Base-by-base conservation (phyloP, 2,888 invertebrate genomes). In the Ecdyonurus torrentis region DNA sequence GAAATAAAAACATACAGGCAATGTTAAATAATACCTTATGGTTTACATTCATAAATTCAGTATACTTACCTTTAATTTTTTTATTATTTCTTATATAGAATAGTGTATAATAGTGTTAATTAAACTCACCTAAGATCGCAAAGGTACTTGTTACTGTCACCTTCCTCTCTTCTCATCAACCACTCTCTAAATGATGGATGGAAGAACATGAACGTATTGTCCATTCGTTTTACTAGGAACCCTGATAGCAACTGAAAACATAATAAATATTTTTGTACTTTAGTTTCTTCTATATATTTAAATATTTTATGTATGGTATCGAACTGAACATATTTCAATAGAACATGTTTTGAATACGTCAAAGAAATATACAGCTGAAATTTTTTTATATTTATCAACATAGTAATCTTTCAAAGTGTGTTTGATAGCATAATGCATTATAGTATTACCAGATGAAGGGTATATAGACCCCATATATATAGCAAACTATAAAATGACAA, bases 101-200 rank as follows among this genome's bases (percentile, higher is more conserved):
- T n/a, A n/a, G n/a, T n/a, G n/a, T n/a, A n/a, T n/a, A n/a, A n/a
- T n/a, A n/a, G n/a, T n/a, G n/a, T n/a, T n/a, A n/a, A n/a, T n/a
- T n/a, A n/a, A n/a, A n/a, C n/a, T n/a, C n/a, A 79, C 79, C 80
- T 82, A 63, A 92, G 79, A 77, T 97, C 95, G 73, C 94, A 94
- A n/a, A 95, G 79, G 74, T 95, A 97, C 75, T 95, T 95, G 0
- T 85, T 82, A 66, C 89, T 89, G 72, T 95, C 93, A 67, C 83
- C 89, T 68, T 91, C 91, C 67, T 87, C 92, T 58, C 95, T 80
- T 52, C 92, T 79, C 67, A 91, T 86, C 66, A 97, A 79, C 97
- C 97, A 98, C 78, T 98, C 97, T 80, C 97, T 88, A 77, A 98
- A 93, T 2, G 95, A 93, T 0, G 96, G 94, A 74, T 98, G 97